Base-by-base conservation (phyloP, 2,113 vertebrate species). In the Erpornis zantholeuca region DNA sequence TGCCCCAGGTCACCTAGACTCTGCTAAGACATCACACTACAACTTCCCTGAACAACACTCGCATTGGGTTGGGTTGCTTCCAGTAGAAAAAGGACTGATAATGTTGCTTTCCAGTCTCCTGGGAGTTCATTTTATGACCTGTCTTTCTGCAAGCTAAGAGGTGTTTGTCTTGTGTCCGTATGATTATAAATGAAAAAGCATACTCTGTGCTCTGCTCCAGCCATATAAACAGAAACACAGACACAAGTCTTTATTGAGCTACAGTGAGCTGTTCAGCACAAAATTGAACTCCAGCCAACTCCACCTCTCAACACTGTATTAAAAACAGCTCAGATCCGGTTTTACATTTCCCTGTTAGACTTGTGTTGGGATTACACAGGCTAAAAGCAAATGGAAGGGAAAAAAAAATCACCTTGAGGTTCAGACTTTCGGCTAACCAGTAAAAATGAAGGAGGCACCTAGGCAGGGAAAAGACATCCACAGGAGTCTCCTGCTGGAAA, bases 171-270 rank as follows among this genome's bases (percentile, higher is more conserved):
- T 79, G 42, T 68, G 52, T 73, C 66, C 36, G 2, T 94, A 60
- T 91, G 86, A 88, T 94, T 97, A 93, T 82, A 92, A 97, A 92
- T 75, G 82, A 97, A 97, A 98, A 97, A 87, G 91, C 82, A 77
- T 92, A 87, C 93, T 96, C 91, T 91, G 91, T 90, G 64, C 61
- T 88, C 61, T 82, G 57, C 89, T 95, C 81, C 56, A 92, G 81
- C 65, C 85, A 35, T 64, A 95, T 86, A 96, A 97, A 94, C 87
- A 97, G 79, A 91, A 95, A 95, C 88, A 95, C 64, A 93, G 92
- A 71, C 90, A 54, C 49, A 77, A 83, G 71, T 69, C 88, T 94
- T 96, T 91, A 93, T 64, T 64, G 72, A 88, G 81, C 89, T 88
- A 68, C 82, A 94, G 80, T 82, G 83, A 95, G 50, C 91, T 94